A percentile compares a stretch with the other conserved stretches of the same genome.
Conservation (phyloP, 1,140 invertebrate genomes). For the Sesamia nonagrioides region DNA sequence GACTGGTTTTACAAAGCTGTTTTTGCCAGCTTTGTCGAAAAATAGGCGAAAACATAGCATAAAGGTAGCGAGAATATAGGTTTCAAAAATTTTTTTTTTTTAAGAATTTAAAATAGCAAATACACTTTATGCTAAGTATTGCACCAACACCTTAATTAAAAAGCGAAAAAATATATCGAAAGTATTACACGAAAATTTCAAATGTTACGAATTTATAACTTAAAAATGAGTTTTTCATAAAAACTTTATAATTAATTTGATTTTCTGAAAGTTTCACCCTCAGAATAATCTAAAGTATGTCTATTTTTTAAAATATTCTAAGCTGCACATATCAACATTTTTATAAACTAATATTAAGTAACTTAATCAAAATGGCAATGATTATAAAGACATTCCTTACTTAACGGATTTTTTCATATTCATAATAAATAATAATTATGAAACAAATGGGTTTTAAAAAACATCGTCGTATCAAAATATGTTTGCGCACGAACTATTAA, state of each 20-base stretch:
- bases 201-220: conserved; percentile 29
- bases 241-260: conserved; percentile 46
- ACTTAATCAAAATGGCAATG: conserved; percentile 72
- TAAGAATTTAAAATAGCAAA: conserved; percentile 37
- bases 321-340: conserved; percentile 63
- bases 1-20: conserved; percentile 74
- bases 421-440: conserved; percentile 39
- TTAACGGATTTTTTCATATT: conserved; percentile 9
- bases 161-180: conserved; percentile 8
- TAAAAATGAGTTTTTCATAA: conserved; percentile 61
- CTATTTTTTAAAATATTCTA: conserved; percentile 50
- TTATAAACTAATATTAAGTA: conserved; percentile 61
- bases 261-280: conserved; percentile 66
- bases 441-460: conserved; percentile 2
- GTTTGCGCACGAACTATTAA: not conserved
- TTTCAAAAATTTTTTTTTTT: conserved; percentile 32
- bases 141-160: conserved; percentile 52
- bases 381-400: conserved; percentile 51
- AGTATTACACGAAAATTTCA: conserved; percentile 19
- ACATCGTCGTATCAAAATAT: not conserved
- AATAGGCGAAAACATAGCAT: conserved; percentile 62
- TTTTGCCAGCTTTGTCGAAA: conserved; percentile 56
- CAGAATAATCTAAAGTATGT: conserved; percentile 44
- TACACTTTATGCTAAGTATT: conserved; percentile 70
- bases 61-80: conserved; percentile 54